Conservation (phyloP, 2,888 invertebrate species). For the Lissonota sp. region DNA sequence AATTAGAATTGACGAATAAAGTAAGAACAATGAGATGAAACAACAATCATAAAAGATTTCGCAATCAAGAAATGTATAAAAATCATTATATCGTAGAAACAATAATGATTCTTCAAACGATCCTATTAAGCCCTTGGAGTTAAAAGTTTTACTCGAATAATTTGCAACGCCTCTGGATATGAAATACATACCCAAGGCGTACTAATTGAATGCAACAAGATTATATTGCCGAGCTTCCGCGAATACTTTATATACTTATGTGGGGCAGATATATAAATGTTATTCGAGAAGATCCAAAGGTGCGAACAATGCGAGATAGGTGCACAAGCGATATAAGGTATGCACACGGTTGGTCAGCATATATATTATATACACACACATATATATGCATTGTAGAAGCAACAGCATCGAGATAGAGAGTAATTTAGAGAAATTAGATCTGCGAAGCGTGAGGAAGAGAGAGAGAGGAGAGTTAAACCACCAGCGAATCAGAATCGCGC, state of each 20-base stretch:
- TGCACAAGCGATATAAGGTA: slow-evolving; percentile 19
- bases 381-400: slow-evolving; percentile 10
- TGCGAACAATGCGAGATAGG: slow-evolving; percentile 28
- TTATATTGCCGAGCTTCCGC: not conserved
- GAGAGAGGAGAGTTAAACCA: slow-evolving; percentile 14
- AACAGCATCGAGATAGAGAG: slow-evolving; percentile 24
- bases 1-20: too few species aligned
- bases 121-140: too few species aligned
- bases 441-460: slow-evolving; percentile 23
- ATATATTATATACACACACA: too few species aligned
- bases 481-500: slow-evolving; percentile 26
- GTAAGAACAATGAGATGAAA: too few species aligned
- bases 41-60: too few species aligned
- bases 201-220: not conserved
- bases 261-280: not conserved
- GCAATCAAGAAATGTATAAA: too few species aligned
- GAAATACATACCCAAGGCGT: too few species aligned
- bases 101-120: too few species aligned
- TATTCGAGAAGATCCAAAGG: slow-evolving; percentile 30
- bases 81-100: too few species aligned
- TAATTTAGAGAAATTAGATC: slow-evolving; percentile 57
- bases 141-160: too few species aligned
- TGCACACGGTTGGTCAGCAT: slow-evolving; percentile 15
- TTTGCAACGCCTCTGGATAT: too few species aligned
- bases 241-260: not conserved